Evolutionary conservation across 2,888 invertebrate species (phyloP).

Genomic region (Lasioglossum morio): DNA sequence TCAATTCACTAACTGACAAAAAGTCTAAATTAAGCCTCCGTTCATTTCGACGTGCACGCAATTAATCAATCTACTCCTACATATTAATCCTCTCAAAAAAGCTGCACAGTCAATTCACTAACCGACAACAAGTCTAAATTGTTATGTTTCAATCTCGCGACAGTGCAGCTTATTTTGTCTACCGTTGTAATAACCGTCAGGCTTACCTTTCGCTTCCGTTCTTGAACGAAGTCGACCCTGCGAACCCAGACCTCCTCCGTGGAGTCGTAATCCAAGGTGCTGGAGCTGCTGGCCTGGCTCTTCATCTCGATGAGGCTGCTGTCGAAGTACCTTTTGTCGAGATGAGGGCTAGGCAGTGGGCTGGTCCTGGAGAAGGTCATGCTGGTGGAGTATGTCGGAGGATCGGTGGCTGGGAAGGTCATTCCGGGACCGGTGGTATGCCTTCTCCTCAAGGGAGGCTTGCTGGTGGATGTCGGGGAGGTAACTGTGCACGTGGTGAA

Average conservation of each 20-base stretch:
- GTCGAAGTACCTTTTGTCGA: slow-evolving; percentile 93
- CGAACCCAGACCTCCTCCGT: slow-evolving; percentile 91
- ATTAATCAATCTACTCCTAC: too few species aligned
- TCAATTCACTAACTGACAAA: too few species aligned
- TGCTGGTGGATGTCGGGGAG: slow-evolving; percentile 79
- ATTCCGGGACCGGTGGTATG: slow-evolving; percentile 83
- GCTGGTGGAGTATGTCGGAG: slow-evolving; percentile 82
- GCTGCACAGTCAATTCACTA: too few species aligned
- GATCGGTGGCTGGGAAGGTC: slow-evolving; percentile 83
- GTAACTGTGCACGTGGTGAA: slow-evolving; percentile 80
- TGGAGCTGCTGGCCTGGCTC: slow-evolving; percentile 88
- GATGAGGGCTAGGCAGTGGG: slow-evolving; percentile 88
- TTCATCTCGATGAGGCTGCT: slow-evolving; percentile 93
- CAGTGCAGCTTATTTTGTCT: too few species aligned
- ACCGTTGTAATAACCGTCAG: too few species aligned
- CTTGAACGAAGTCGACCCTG: slow-evolving; percentile 85
- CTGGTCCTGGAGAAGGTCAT: slow-evolving; percentile 84
- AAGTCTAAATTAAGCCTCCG: too few species aligned
- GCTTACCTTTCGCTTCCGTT: slow-evolving; percentile 86
- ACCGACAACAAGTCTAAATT: too few species aligned
- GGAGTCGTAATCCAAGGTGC: slow-evolving; percentile 86
- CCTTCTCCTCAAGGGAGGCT: slow-evolving; percentile 80
- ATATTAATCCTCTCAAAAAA: too few species aligned
- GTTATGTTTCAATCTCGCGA: too few species aligned
- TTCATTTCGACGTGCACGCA: too few species aligned